phyloP scores from a whole-genome alignment of 2,113 vertebrate species.

The Neofelis nebulosa region DNA sequence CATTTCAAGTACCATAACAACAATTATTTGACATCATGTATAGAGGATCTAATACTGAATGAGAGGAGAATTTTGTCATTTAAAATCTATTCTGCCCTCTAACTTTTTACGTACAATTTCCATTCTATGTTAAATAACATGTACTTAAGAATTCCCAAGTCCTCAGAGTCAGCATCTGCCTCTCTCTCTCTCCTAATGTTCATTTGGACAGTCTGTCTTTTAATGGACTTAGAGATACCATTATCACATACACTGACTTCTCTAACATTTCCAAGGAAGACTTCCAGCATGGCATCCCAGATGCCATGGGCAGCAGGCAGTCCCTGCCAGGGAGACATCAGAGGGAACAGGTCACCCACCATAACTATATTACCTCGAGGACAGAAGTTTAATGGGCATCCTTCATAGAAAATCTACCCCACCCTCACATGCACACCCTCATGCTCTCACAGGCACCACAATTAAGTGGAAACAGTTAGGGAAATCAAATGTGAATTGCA shows the following conservation, averaged over 20 bases:
- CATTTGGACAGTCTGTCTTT: neutral
- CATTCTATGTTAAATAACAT: neutral
- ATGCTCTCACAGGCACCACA: neutral
- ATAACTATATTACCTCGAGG: neutral
- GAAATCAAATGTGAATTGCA: neutral
- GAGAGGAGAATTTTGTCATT: conserved; percentile 30
- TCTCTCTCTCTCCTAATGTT: neutral
- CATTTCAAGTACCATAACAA: neutral
- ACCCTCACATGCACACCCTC: neutral
- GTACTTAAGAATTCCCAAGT: neutral
- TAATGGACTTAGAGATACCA: neutral
- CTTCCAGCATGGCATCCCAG: neutral
- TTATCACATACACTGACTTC: neutral
- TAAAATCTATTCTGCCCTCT: neutral
- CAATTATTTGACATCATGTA: neutral
- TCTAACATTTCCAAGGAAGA: neutral
- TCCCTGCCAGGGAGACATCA: neutral
- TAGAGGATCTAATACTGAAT: neutral
- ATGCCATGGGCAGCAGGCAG: neutral
- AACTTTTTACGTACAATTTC: neutral
- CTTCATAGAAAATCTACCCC: neutral
- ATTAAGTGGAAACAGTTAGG: neutral
- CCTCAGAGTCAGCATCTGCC: neutral
- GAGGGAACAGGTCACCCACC: neutral
- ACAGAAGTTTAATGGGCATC: neutral